phyloP scores from a whole-genome alignment of 2,113 vertebrate genomes.

The Pelobates fuscus region DNA sequence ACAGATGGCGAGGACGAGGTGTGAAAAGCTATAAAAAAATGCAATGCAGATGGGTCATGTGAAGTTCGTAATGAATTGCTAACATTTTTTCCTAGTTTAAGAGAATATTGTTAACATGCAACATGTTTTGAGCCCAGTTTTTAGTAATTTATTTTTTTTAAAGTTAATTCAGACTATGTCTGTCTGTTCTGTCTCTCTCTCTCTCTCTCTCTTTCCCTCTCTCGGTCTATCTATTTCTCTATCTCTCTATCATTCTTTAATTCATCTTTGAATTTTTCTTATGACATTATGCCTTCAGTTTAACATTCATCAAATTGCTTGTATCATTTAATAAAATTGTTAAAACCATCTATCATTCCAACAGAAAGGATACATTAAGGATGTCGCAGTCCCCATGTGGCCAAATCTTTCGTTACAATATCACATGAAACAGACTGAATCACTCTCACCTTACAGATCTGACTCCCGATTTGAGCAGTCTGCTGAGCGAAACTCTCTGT shows the following conservation, averaged over 20 bases:
- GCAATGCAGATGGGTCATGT: constrained; percentile 49
- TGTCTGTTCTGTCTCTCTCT: no score
- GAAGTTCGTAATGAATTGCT: constrained; percentile 49
- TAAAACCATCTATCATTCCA: background rate
- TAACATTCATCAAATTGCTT: constrained; percentile 3
- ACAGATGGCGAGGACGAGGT: constrained; percentile 53
- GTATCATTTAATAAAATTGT: constrained; percentile 9
- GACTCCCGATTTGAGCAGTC: background rate
- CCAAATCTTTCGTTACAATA: background rate
- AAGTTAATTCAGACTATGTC: no score
- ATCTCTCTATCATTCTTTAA: no score
- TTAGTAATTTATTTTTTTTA: no score
- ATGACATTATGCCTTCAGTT: background rate
- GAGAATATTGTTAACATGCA: constrained; percentile 26
- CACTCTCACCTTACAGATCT: background rate
- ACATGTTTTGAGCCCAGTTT: no score
- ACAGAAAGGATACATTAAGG: background rate
- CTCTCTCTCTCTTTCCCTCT: no score
- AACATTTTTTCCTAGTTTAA: constrained; percentile 21
- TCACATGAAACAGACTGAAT: background rate
- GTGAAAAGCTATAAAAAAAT: constrained; percentile 52
- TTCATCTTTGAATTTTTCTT: constrained; percentile 16
- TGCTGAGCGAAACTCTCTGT: background rate
- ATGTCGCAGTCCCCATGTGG: background rate
- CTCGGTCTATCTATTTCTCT: no score